Evolutionary conservation across 2,888 invertebrate genomes (phyloP).

Genomic region (Bursaphelenchus okinawaensis): DNA sequence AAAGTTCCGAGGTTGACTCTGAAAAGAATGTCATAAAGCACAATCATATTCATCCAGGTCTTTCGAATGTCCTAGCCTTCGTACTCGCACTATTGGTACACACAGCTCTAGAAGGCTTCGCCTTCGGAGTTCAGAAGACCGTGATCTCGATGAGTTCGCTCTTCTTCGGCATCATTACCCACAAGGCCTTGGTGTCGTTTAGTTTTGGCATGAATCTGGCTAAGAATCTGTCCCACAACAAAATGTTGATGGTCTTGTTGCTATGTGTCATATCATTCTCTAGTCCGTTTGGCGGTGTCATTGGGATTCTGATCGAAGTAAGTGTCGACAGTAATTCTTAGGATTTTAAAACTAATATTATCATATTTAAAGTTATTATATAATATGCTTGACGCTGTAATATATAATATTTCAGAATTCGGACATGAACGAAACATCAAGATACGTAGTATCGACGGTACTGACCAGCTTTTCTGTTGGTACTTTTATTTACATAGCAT

Average conservation of each 20-base stretch:
- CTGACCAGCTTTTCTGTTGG: constrained; percentile 32
- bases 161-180: constrained; percentile 45
- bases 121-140: constrained; percentile 39
- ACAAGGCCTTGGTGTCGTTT: constrained; percentile 44
- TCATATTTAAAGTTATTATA: too few relatives aligned
- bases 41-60: constrained; percentile 11
- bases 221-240: constrained; percentile 30
- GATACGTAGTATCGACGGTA: not conserved
- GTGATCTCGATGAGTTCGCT: constrained; percentile 33
- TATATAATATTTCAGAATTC: constrained; percentile 32
- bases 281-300: constrained; percentile 36
- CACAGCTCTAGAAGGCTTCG: constrained; percentile 46
- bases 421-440: constrained; percentile 27
- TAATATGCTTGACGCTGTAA: too few relatives aligned
- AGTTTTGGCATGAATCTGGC: constrained; percentile 30
- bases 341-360: too few relatives aligned
- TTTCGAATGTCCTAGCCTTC: constrained; percentile 26
- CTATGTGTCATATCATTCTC: constrained; percentile 32
- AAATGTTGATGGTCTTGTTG: constrained; percentile 31
- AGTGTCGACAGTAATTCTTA: too few relatives aligned
- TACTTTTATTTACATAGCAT: constrained; percentile 47
- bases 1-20: not conserved
- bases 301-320: constrained; percentile 44
- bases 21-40: not conserved
- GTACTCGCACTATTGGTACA: constrained; percentile 43